phyloP scores from a whole-genome alignment of 1,140 invertebrate species.

The Drosophila pectinifera region DNA sequence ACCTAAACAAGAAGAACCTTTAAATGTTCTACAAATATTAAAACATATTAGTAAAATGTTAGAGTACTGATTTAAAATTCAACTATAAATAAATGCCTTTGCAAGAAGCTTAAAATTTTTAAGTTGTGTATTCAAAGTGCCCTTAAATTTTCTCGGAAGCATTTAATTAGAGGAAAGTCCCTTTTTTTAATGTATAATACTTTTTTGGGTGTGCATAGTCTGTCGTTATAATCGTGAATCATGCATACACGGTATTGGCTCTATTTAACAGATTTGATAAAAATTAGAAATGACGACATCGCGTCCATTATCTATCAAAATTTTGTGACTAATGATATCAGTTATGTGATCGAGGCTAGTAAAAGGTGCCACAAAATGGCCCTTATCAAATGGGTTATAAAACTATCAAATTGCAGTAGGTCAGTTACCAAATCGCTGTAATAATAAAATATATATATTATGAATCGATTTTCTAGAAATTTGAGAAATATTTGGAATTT shows the following conservation, averaged over 20 bases:
- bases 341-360: not conserved
- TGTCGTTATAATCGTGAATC: not conserved
- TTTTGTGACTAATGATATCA: slow-evolving; percentile 8
- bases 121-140: not conserved
- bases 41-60: no score
- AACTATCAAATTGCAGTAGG: slow-evolving; percentile 15
- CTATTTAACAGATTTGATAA: not conserved
- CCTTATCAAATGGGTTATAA: slow-evolving; percentile 1
- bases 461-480: no score
- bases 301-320: slow-evolving; percentile 2
- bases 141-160: not conserved
- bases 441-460: no score
- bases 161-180: not conserved
- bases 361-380: not conserved
- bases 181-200: no score
- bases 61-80: no score
- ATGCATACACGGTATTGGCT: not conserved
- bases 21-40: no score
- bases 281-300: slow-evolving; percentile 1
- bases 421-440: slow-evolving; percentile 4
- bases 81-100: no score
- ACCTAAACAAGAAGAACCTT: no score
- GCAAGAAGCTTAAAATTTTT: no score
- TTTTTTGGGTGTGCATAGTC: no score
- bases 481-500: no score